phyloP scores from a whole-genome alignment of 2,113 vertebrate species.

The Corythornis cristatus region DNA sequence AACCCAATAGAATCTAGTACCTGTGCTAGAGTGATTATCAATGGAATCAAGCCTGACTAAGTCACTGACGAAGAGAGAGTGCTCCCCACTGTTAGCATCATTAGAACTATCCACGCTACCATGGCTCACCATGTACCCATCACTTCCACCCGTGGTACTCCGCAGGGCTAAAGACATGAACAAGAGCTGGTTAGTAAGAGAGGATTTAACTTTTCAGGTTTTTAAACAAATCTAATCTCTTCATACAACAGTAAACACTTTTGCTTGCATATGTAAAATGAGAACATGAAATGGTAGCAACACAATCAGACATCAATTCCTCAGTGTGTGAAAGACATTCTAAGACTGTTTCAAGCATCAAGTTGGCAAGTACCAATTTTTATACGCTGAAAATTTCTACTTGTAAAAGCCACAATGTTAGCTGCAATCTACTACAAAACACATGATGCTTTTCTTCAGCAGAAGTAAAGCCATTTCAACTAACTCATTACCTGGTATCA shows the following conservation, averaged over 20 bases:
- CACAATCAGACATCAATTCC: neutral
- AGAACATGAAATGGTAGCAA: neutral
- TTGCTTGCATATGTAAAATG: neutral
- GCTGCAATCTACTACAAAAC: neutral
- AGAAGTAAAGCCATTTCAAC: slow-evolving; percentile 7
- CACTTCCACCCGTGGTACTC: slow-evolving; percentile 75
- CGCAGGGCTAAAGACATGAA: slow-evolving; percentile 75
- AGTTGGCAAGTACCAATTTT: neutral
- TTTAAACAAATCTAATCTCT: slow-evolving; percentile 33
- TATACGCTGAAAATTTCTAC: neutral
- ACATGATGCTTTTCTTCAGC: neutral
- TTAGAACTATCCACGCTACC: slow-evolving; percentile 88
- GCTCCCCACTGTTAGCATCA: slow-evolving; percentile 86
- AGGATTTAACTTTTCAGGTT: slow-evolving; percentile 12
- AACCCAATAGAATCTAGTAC: slow-evolving; percentile 77
- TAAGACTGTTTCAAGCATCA: neutral
- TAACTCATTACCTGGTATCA: slow-evolving; percentile 79
- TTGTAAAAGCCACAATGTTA: neutral
- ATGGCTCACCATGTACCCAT: slow-evolving; percentile 88
- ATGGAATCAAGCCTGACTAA: slow-evolving; percentile 80
- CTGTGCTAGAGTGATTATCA: slow-evolving; percentile 86
- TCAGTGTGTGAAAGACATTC: neutral
- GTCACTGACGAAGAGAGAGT: slow-evolving; percentile 80
- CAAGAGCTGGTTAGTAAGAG: slow-evolving; percentile 58
- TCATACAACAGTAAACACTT: slow-evolving; percentile 36